Percentiles rank a stretch among this genome's conserved stretches.
phyloP scores from a whole-genome alignment of 2,888 invertebrate genomes.

The Stenurella melanura region DNA sequence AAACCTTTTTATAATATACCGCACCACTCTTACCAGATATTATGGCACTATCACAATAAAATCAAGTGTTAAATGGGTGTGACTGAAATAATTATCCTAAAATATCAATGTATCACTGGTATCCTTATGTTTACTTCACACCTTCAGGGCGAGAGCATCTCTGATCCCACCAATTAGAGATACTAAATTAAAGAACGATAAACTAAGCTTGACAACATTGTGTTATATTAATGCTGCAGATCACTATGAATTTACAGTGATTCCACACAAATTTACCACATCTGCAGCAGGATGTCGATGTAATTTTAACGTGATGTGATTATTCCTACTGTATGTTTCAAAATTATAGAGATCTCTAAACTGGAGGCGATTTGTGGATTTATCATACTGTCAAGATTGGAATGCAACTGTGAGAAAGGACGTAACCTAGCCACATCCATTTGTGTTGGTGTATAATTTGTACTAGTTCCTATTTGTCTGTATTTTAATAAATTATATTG shows the following conservation, averaged over 20 bases:
- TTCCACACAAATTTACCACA: slow-evolving; percentile 1
- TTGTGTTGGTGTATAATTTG: slow-evolving; percentile 20
- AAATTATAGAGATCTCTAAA: slow-evolving; percentile 52
- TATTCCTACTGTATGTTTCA: slow-evolving; percentile 55
- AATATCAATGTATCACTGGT: slow-evolving; percentile 71
- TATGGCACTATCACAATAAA: slow-evolving; percentile 65
- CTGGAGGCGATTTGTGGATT: slow-evolving; percentile 48
- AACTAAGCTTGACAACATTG: slow-evolving; percentile 57
- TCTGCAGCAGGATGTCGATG: slow-evolving; percentile 19
- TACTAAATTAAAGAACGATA: slow-evolving; percentile 72
- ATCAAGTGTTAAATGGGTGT: slow-evolving; percentile 72
- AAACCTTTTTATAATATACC: slow-evolving; percentile 39
- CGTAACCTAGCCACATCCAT: slow-evolving; percentile 20
- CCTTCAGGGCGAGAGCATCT: slow-evolving; percentile 69
- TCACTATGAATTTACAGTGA: slow-evolving; percentile 39
- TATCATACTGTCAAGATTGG: slow-evolving; percentile 48
- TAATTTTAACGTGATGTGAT: slow-evolving; percentile 43
- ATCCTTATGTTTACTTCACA: slow-evolving; percentile 66
- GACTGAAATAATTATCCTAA: slow-evolving; percentile 73
- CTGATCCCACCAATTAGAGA: slow-evolving; percentile 72
- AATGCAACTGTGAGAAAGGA: slow-evolving; percentile 33
- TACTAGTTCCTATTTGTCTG: slow-evolving; percentile 17
- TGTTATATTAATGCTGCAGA: slow-evolving; percentile 36
- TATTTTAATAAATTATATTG: slow-evolving; percentile 16
- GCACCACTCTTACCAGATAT: slow-evolving; percentile 59